phyloP scores from a whole-genome alignment of 2,797 vertebrate genomes.

The Apogon talboti region DNA sequence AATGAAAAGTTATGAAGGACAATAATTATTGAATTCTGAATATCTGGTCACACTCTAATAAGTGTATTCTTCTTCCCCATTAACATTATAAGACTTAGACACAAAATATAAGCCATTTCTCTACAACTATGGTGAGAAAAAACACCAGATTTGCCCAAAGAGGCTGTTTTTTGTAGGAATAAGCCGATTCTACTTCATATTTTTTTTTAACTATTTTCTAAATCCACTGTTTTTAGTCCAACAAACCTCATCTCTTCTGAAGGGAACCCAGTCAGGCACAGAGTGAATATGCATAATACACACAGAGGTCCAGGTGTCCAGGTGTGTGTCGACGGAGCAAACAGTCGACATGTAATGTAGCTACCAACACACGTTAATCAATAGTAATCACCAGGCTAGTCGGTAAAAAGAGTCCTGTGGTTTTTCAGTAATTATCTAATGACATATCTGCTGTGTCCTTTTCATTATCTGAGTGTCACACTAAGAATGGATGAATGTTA shows the following conservation, averaged over 20 bases:
- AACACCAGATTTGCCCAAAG: no score
- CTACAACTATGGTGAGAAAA: no score
- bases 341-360: conserved; percentile 14
- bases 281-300: background rate
- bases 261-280: background rate
- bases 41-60: no score
- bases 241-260: background rate
- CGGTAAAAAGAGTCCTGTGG: conserved; percentile 16
- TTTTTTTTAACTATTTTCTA: no score
- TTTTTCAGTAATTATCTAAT: conserved; percentile 33
- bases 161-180: no score
- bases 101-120: no score
- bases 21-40: no score
- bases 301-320: background rate
- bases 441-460: conserved; percentile 22
- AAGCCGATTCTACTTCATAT: no score
- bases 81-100: no score
- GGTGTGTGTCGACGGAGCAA: conserved; percentile 16
- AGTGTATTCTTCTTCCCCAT: no score
- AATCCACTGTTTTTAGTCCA: no score
- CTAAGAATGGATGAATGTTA: conserved; percentile 12
- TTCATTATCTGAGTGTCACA: conserved; percentile 24
- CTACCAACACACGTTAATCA: conserved; percentile 29
- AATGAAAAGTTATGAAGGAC: no score
- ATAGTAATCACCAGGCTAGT: conserved; percentile 27